Evolutionary conservation across 2,888 invertebrate species (phyloP).

Genomic region (Eupithecia vulgata): DNA sequence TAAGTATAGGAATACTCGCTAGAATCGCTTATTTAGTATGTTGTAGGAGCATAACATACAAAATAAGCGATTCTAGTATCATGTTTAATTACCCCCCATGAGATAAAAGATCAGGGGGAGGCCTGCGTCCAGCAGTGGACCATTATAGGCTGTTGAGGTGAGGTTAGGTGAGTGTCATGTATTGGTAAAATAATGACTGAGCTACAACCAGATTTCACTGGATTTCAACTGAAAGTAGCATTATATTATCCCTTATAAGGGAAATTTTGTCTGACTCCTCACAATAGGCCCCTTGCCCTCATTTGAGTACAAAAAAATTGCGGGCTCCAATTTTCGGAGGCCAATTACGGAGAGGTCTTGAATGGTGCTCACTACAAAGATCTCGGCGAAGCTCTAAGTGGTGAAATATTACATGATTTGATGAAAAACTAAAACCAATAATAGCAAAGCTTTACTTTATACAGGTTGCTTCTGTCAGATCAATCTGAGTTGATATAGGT

Average conservation of each 20-base stretch:
- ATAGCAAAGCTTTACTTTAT: background rate
- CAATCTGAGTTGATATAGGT: conserved; percentile 9
- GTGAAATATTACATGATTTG: background rate
- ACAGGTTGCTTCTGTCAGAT: background rate
- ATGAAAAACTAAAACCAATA: background rate
- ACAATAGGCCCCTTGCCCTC: conserved; percentile 36
- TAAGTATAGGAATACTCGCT: too few relatives aligned
- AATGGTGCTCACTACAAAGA: conserved; percentile 26
- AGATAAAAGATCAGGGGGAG: too few relatives aligned
- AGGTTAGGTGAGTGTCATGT: too few relatives aligned
- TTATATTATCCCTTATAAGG: conserved; percentile 27
- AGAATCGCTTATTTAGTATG: too few relatives aligned
- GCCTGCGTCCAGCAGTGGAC: too few relatives aligned
- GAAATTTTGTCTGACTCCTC: conserved; percentile 35
- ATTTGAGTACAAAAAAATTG: conserved; percentile 42
- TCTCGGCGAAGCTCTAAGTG: background rate
- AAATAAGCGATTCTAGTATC: too few relatives aligned
- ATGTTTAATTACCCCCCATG: too few relatives aligned
- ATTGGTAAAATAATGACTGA: background rate
- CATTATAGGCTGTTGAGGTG: too few relatives aligned
- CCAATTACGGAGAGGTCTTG: conserved; percentile 36
- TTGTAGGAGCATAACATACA: too few relatives aligned
- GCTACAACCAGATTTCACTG: conserved; percentile 8
- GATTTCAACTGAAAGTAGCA: conserved; percentile 42
- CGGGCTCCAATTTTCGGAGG: conserved; percentile 33